A percentile compares a stretch with the other conserved stretches of the same genome.
Conservation (phyloP, 1,140 invertebrate species). For the Tetramorium parvispinum region DNA sequence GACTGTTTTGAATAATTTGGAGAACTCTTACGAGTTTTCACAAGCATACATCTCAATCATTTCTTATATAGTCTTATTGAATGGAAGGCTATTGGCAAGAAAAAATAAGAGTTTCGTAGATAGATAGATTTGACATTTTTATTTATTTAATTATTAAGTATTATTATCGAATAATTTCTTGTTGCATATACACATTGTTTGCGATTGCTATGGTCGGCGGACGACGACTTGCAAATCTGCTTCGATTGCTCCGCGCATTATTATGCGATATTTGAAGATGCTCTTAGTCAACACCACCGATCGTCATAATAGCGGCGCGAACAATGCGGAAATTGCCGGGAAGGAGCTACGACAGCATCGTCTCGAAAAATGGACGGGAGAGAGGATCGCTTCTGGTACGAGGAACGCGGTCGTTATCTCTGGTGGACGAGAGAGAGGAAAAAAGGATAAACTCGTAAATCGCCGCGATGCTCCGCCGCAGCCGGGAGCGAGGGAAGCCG, state of each 20-base stretch:
- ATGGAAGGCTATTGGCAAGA: too few relatives aligned
- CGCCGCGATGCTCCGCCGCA: conserved; percentile 58
- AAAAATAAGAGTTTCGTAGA: not conserved
- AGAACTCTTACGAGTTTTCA: conserved; percentile 14
- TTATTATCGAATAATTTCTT: not conserved
- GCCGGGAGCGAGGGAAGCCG: conserved; percentile 57
- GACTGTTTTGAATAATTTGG: conserved; percentile 42
- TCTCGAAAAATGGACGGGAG: conserved; percentile 45
- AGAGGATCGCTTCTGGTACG: conserved; percentile 58
- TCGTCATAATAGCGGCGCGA: conserved; percentile 43
- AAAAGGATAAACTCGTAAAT: conserved; percentile 75
- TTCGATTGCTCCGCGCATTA: not conserved
- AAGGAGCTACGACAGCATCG: conserved; percentile 50
- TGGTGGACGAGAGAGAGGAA: not conserved
- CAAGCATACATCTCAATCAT: not conserved
- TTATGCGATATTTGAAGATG: not conserved
- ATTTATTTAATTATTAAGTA: not conserved
- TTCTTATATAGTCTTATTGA: not conserved
- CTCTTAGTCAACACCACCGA: not conserved
- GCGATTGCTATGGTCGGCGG: not conserved
- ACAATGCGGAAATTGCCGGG: conserved; percentile 74
- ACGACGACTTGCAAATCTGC: conserved; percentile 11
- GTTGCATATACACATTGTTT: not conserved
- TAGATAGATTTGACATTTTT: not conserved
- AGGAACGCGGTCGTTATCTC: conserved; percentile 67